Conservation (phyloP, 2,797 vertebrate genomes). For the Enteromius mattozi region DNA sequence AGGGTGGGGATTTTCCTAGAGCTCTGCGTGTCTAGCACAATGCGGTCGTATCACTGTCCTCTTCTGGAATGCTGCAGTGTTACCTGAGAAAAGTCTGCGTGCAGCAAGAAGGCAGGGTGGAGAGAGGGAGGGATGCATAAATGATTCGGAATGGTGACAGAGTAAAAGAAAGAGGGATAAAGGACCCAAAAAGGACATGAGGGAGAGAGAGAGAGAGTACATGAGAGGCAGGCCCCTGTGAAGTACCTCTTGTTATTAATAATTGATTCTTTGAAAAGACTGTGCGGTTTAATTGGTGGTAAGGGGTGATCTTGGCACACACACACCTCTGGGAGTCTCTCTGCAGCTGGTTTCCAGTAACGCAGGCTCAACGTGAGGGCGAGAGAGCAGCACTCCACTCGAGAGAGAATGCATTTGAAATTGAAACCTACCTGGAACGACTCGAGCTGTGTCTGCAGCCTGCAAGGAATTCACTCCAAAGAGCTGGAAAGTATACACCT, state of each 20-base stretch:
- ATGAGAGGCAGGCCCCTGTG: conserved; percentile 62
- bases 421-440: conserved; percentile 53
- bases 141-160: conserved; percentile 25
- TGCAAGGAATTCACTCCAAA: conserved; percentile 22
- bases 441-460: conserved; percentile 50
- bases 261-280: conserved; percentile 79
- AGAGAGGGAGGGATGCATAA: conserved; percentile 43
- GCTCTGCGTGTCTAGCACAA: conserved; percentile 53
- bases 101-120: not conserved
- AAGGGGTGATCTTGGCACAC: conserved; percentile 73
- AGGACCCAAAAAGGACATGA: conserved; percentile 28
- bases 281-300: conserved; percentile 78
- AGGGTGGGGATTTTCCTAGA: conserved; percentile 51
- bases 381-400: conserved; percentile 21
- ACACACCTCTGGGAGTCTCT: conserved; percentile 71
- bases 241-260: conserved; percentile 80
- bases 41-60: conserved; percentile 48
- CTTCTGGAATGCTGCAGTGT: conserved; percentile 52
- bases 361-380: conserved; percentile 67
- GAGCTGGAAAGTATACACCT: conserved; percentile 14
- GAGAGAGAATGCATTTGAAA: conserved; percentile 48
- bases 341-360: conserved; percentile 77
- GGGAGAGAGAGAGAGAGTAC: conserved; percentile 15
- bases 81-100: conserved; percentile 44
- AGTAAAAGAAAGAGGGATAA: conserved; percentile 13